These are phyloP conservation scores for Actenoides lindsayi DNA, from an alignment of 2,113 vertebrate genomes.

Conservation along the genomic window DNA sequence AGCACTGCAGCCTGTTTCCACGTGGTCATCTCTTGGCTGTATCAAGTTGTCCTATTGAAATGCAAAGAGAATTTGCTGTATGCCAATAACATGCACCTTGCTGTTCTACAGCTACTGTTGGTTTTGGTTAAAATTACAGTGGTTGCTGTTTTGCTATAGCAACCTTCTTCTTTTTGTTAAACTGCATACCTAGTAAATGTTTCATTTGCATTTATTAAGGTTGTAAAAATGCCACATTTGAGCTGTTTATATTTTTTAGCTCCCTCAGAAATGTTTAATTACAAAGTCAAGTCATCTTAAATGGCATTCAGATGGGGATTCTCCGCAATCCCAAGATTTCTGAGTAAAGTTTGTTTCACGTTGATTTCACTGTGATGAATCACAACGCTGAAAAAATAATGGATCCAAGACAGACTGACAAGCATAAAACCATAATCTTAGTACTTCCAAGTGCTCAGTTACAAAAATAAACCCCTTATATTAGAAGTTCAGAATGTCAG, in stretches of 20 bases:
- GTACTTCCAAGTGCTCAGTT: background rate
- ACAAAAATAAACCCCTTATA: background rate
- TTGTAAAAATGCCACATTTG: slow-evolving; percentile 29
- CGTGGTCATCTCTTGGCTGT: background rate
- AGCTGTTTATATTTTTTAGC: slow-evolving; percentile 40
- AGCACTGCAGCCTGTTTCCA: background rate
- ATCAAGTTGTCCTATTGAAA: background rate
- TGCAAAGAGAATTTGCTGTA: background rate
- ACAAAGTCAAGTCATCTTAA: background rate
- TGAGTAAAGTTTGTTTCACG: background rate
- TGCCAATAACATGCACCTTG: background rate
- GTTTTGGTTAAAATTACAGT: background rate
- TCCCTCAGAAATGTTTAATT: slow-evolving; percentile 42
- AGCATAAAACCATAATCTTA: background rate
- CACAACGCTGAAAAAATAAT: background rate
- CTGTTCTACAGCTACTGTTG: background rate
- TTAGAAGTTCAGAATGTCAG: background rate
- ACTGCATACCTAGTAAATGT: background rate
- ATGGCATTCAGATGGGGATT: background rate
- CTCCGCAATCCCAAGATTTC: background rate
- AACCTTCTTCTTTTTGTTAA: background rate
- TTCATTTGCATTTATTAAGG: slow-evolving; percentile 41
- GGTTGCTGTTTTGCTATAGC: background rate
- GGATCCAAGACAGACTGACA: background rate
- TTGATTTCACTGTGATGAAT: background rate